Base-by-base conservation (phyloP, 1,140 invertebrate genomes). In the Pseudomyrmex cubaensis region DNA sequence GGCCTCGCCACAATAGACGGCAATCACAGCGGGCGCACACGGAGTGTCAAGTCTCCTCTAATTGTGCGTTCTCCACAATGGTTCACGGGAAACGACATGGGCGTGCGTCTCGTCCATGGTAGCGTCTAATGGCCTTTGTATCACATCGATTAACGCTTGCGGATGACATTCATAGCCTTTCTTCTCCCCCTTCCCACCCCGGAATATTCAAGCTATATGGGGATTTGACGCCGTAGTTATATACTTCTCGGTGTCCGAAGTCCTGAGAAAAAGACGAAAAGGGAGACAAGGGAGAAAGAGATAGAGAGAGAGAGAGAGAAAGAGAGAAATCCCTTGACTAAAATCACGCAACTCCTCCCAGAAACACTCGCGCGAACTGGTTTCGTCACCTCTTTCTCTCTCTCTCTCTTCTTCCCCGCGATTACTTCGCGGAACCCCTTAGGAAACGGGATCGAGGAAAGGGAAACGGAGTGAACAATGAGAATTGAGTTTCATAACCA, bases 401-500 rank as follows among this genome's bases (percentile, higher is more conserved):
- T 44, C 44, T 20, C 61, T 57, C 76, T 82, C 84, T 44, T 35
- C 35, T 25, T 20, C 54, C 20, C 54, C 66, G 22, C 44, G 74
- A 76, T 64, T 35, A 64, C 70, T n/a, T 63, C 70, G 63, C 62
- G 57, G 56, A n/a, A 44, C 5, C 25, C 74, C 73, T 20, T 22
- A 44, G 2, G 35, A 57, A 59, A 83, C 66, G 48, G 82, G 73
- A 62, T 67, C 48, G 84, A 62, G 70, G 72, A 13, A 13, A 13
- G 50, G 50, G 88, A 89, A 90, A 89, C 85, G 62, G 64, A 67
- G 66, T 73, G 74, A 85, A 91, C 91, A 92, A 92, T 93, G 88
- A 92, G 92, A 92, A 93, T 93, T 92, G 89, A 92, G 91, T 93
- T 92, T 93, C 92, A 91, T 92, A 92, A 93, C 89, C 90, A 91